Evolutionary conservation across 2,797 vertebrate genomes (phyloP), one percentile per base, ranked within the genome.

Genomic region (Lerista edwardsae): DNA sequence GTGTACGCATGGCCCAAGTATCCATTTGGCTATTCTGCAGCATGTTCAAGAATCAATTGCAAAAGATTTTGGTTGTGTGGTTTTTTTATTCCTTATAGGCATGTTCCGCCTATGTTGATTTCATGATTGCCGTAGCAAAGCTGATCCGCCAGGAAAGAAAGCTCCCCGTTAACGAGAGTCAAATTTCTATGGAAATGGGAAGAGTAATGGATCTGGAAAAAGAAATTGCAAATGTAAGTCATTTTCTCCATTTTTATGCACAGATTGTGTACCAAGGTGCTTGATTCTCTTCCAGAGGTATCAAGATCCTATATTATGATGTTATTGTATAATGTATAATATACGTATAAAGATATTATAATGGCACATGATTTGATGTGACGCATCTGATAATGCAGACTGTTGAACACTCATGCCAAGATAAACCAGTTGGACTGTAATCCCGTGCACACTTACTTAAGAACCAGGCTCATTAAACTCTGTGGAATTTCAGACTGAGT

Each of bases 211-310:
- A 97, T 64, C 91, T 99, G 95, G 98, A 99, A 94, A 97, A 96
- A 86, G 98, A 98, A 87, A 97, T 99, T 72, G 98, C 98, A 76
- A 97, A 98, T 8, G 98, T 99, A 97, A 98, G 97, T 59, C 61
- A 90, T 81, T 86, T 62, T 74, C 82, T 61, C 27, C 39, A 14
- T 0, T 47, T 75, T 75, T n/a, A 25, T 64, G 21, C 14, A 25
- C 31, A 36, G 6, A 69, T 75, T 68, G 89, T 92, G 75, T 61
- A 1, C 84, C 15, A 8, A 39, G 1, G 31, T 47, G 67, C 44
- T 27, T 31, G n/a, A 51, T 36, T 77, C 36, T 39, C 36, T 62
- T 62, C 25, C 23, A 39, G 29, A 74, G 8, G 3, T 21, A 59
- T 4, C 6, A 15, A 39, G 31, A 57, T 19, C 81, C 36, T 55